phyloP scores from a whole-genome alignment of 1,140 invertebrate species.

The Sitodiplosis mosellana region DNA sequence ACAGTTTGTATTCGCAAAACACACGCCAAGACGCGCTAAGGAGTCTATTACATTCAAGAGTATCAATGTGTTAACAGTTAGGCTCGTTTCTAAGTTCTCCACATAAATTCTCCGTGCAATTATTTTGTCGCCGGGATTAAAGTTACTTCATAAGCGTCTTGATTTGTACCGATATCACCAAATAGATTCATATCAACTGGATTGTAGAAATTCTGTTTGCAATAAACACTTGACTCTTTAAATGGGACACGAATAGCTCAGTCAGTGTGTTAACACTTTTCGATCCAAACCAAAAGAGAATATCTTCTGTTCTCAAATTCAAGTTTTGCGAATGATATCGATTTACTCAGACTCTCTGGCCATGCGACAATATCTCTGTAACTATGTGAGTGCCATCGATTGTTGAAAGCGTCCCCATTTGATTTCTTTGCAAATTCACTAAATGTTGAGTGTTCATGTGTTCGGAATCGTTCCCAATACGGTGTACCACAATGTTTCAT shows the following conservation, averaged over 20 bases:
- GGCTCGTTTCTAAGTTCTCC: slow-evolving; percentile 49
- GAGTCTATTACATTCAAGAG: slow-evolving; percentile 26
- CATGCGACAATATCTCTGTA: slow-evolving; percentile 22
- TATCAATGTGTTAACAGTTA: slow-evolving; percentile 81
- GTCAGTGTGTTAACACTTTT: slow-evolving; percentile 75
- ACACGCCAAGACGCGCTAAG: too few relatives aligned
- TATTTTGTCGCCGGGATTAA: slow-evolving; percentile 73
- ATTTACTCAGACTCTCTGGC: slow-evolving; percentile 9
- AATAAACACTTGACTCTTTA: slow-evolving; percentile 93
- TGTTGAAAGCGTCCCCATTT: slow-evolving; percentile 24
- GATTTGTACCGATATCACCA: slow-evolving; percentile 9
- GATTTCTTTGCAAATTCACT: slow-evolving; percentile 37
- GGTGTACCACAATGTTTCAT: slow-evolving; percentile 32
- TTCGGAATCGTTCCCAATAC: slow-evolving; percentile 55
- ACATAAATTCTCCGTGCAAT: slow-evolving; percentile 97
- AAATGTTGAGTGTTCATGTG: slow-evolving; percentile 33
- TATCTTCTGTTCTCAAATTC: slow-evolving; percentile 57
- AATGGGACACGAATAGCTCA: slow-evolving; percentile 79
- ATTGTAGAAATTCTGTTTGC: slow-evolving; percentile 59
- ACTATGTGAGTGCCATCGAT: slow-evolving; percentile 36
- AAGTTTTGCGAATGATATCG: slow-evolving; percentile 29
- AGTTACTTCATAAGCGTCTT: slow-evolving; percentile 29
- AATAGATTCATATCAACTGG: slow-evolving; percentile 27
- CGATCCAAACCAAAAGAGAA: slow-evolving; percentile 81
- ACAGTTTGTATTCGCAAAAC: too few relatives aligned